These are phyloP conservation scores for Melieria omissa DNA, from an alignment of 2,888 invertebrate species.

Conservation along the genomic window DNA sequence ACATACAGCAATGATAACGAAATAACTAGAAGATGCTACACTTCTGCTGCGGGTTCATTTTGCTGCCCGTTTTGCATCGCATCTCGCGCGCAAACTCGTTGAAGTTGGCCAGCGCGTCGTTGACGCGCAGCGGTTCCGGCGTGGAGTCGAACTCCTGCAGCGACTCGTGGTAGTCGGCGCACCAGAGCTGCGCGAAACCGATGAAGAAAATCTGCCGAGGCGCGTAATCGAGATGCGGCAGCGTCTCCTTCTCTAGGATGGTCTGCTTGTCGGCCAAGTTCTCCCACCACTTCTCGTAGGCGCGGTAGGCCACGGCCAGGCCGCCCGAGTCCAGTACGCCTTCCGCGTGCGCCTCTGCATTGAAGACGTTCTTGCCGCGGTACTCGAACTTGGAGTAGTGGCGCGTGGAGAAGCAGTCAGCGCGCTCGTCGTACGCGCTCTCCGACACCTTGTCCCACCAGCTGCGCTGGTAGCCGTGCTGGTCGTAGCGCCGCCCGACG, in stretches of 20 bases:
- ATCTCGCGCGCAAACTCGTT: constrained; percentile 56
- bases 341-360: constrained; percentile 48
- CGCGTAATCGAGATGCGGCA: constrained; percentile 55
- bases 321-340: constrained; percentile 61
- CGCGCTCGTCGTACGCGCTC: constrained; percentile 48
- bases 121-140: constrained; percentile 57
- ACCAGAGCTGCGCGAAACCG: constrained; percentile 61
- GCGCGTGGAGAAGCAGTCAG: constrained; percentile 57
- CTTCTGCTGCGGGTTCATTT: constrained; percentile 58
- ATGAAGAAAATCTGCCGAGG: constrained; percentile 59
- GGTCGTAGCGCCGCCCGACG: constrained; percentile 57
- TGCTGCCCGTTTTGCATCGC: constrained; percentile 51
- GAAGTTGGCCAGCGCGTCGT: constrained; percentile 57
- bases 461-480: constrained; percentile 54
- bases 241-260: constrained; percentile 49
- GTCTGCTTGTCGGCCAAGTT: constrained; percentile 52
- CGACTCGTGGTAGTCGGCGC: constrained; percentile 55
- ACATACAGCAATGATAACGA: too few relatives aligned
- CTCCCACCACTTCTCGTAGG: constrained; percentile 59
- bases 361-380: constrained; percentile 48
- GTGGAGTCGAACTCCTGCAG: constrained; percentile 49
- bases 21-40: constrained; percentile 41
- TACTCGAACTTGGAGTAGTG: constrained; percentile 55
- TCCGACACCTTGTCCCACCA: constrained; percentile 60
- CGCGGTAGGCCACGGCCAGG: constrained; percentile 58